These are phyloP conservation scores for Ciconia nigra DNA, from an alignment of 2,797 vertebrate genomes.

Conservation along the genomic window DNA sequence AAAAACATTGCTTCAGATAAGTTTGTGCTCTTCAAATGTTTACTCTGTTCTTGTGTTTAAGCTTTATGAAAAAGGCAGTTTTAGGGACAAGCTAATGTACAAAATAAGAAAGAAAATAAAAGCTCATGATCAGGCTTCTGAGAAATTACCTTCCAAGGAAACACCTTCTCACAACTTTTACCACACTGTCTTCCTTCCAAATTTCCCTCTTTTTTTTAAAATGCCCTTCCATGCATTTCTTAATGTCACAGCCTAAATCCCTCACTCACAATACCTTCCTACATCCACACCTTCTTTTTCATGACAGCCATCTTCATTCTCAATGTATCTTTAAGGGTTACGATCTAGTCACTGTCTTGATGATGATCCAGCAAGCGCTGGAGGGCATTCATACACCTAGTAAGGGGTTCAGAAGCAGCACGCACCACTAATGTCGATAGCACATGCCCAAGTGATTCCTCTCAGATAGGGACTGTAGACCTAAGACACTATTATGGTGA, in stretches of 20 bases:
- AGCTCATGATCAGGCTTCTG: neutral
- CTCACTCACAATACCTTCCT: neutral
- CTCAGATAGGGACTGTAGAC: neutral
- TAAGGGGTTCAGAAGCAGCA: neutral
- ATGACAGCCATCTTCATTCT: neutral
- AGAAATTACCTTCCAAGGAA: neutral
- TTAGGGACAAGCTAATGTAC: neutral
- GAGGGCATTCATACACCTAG: neutral
- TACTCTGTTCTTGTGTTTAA: neutral
- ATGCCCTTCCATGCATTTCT: neutral
- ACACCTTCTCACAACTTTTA: neutral
- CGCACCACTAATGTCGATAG: accelerated
- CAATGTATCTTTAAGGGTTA: neutral
- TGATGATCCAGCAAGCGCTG: neutral
- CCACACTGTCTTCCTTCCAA: neutral
- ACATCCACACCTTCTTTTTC: neutral
- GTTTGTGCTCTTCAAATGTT: neutral
- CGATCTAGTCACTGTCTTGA: neutral
- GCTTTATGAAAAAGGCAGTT: neutral
- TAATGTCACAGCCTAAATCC: neutral
- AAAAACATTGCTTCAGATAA: neutral
- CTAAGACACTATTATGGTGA: neutral
- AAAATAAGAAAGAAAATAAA: neutral
- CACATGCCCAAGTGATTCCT: neutral
- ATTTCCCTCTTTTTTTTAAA: neutral